These are phyloP conservation scores for Illadopsis cleaveri DNA, from an alignment of 2,113 vertebrate species.

Conservation along the genomic window DNA sequence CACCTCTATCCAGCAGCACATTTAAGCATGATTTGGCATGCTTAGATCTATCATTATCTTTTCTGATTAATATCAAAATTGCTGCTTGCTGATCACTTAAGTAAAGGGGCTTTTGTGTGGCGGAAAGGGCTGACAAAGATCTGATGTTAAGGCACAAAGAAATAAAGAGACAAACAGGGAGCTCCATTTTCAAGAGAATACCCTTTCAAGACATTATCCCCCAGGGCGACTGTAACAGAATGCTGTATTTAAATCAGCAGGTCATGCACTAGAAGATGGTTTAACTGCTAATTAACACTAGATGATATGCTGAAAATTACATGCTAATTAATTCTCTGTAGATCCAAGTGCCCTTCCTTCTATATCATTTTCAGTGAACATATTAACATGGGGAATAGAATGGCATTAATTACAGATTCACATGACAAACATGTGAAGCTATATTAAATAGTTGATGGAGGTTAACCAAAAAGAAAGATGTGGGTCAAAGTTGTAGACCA, in stretches of 20 bases:
- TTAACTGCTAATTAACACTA: slow-evolving; percentile 72
- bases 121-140: background rate
- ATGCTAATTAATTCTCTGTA: slow-evolving; percentile 73
- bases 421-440: slow-evolving; percentile 30
- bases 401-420: slow-evolving; percentile 55
- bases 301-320: slow-evolving; percentile 67
- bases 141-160: background rate
- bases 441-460: slow-evolving; percentile 1
- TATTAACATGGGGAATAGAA: slow-evolving; percentile 41
- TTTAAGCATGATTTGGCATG: background rate
- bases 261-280: slow-evolving; percentile 48
- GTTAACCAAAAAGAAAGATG: slow-evolving; percentile 19
- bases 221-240: slow-evolving; percentile 36
- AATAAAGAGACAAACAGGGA: background rate
- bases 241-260: slow-evolving; percentile 64
- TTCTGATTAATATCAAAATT: background rate
- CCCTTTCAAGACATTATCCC: slow-evolving; percentile 49
- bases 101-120: background rate
- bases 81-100: background rate
- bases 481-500: slow-evolving; percentile 1
- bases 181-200: slow-evolving; percentile 14
- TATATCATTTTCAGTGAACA: slow-evolving; percentile 56
- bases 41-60: background rate
- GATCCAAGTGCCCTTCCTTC: slow-evolving; percentile 52
- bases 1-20: background rate